Evolutionary conservation across 1,140 invertebrate genomes (phyloP).

Genomic region (Monomorium pharaonis): DNA sequence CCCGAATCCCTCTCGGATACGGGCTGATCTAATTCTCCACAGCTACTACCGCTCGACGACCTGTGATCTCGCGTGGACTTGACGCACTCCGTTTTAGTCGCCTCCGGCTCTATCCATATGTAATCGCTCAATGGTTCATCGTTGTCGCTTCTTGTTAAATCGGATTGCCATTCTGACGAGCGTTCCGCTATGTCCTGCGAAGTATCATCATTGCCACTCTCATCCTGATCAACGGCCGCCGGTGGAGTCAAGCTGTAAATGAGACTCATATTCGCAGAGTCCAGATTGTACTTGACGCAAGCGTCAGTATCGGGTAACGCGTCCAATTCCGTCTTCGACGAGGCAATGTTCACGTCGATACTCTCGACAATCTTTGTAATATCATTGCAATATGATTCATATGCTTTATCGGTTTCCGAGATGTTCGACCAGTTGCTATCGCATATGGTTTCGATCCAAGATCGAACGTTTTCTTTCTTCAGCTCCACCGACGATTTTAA

Average conservation of each 20-base stretch:
- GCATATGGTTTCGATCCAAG: conserved; percentile 7
- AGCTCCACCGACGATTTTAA: not conserved
- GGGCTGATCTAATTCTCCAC: not conserved
- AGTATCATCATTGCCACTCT: not conserved
- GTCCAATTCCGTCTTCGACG: conserved; percentile 68
- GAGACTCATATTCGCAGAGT: conserved; percentile 75
- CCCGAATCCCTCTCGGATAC: conserved; percentile 44
- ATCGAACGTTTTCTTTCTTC: not conserved
- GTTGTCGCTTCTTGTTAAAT: not conserved
- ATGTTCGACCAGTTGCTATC: not conserved
- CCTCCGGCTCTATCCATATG: conserved; percentile 34
- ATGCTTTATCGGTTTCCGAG: not conserved
- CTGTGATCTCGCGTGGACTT: not conserved
- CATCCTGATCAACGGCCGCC: conserved; percentile 14
- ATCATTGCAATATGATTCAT: conserved; percentile 27
- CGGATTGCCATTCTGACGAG: conserved; percentile 32
- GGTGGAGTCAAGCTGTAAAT: conserved; percentile 81
- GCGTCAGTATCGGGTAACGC: conserved; percentile 66
- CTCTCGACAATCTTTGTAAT: conserved; percentile 75
- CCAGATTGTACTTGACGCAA: conserved; percentile 77
- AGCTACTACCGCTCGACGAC: not conserved
- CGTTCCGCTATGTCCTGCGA: conserved; percentile 8
- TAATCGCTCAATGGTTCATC: conserved; percentile 10
- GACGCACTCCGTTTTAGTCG: not conserved
- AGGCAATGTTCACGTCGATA: conserved; percentile 74